phyloP scores from a whole-genome alignment of 2,888 invertebrate species.

The Patella pellucida region DNA sequence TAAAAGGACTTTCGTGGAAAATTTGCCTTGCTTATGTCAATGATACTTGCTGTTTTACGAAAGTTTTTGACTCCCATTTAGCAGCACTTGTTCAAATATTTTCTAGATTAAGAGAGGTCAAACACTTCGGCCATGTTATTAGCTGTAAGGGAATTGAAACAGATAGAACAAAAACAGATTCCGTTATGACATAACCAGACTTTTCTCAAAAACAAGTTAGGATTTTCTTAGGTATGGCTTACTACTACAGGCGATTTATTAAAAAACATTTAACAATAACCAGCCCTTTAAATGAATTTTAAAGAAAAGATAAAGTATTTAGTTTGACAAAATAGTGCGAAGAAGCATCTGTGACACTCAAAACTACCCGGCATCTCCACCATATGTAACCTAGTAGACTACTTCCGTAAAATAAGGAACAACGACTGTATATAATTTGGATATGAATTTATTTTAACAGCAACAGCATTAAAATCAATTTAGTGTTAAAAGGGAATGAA shows the following conservation, averaged over 20 bases:
- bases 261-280: not conserved
- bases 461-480: no score
- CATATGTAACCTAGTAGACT: no score
- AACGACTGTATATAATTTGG: no score
- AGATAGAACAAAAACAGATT: not conserved
- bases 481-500: no score
- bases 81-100: not conserved
- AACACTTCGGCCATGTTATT: not conserved
- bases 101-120: not conserved
- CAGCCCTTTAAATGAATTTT: not conserved
- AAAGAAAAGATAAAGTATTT: not conserved
- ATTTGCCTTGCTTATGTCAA: not conserved
- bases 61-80: not conserved
- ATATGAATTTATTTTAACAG: no score
- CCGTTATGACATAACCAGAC: not conserved
- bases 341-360: not conserved
- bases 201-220: not conserved
- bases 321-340: not conserved
- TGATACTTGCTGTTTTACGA: not conserved
- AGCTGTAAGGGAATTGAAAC: not conserved
- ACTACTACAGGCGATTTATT: not conserved
- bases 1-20: not conserved
- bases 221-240: not conserved
- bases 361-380: not conserved
- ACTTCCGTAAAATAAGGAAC: no score